Evolutionary conservation across 2,797 vertebrate genomes (phyloP).

Genomic region (Sphenopsis melanotis): DNA sequence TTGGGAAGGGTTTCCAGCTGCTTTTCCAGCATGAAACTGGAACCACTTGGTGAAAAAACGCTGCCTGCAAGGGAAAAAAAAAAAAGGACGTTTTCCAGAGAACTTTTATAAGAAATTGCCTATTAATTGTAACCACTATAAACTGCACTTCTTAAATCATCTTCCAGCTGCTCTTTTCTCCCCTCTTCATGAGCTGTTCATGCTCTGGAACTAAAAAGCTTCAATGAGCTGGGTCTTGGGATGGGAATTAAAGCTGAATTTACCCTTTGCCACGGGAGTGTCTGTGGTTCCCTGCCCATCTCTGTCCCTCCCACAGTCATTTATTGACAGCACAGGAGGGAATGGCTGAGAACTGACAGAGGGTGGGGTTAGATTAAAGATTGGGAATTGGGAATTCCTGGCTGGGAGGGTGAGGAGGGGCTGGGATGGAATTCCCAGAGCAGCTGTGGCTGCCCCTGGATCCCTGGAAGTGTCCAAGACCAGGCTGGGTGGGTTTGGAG

Average conservation of each 20-base stretch:
- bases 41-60: not conserved
- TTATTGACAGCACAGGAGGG: not conserved
- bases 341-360: not conserved
- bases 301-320: not conserved
- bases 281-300: not conserved
- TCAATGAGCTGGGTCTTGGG: not conserved
- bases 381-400: not conserved
- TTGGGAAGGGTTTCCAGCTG: not conserved
- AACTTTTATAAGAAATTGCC: not conserved
- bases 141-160: not conserved
- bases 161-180: not conserved
- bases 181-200: not conserved
- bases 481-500: not conserved
- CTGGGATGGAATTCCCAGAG: not conserved
- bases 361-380: not conserved
- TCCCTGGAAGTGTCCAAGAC: not conserved
- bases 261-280: not conserved
- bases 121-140: not conserved
- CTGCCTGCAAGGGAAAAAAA: not conserved
- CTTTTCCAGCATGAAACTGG: not conserved
- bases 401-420: not conserved
- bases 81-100: not conserved
- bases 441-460: not conserved
- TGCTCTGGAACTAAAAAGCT: not conserved
- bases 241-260: not conserved